Evolutionary conservation across 2,888 invertebrate genomes (phyloP), one percentile per base, ranked within the genome.

Genomic region (Agelastica alni): DNA sequence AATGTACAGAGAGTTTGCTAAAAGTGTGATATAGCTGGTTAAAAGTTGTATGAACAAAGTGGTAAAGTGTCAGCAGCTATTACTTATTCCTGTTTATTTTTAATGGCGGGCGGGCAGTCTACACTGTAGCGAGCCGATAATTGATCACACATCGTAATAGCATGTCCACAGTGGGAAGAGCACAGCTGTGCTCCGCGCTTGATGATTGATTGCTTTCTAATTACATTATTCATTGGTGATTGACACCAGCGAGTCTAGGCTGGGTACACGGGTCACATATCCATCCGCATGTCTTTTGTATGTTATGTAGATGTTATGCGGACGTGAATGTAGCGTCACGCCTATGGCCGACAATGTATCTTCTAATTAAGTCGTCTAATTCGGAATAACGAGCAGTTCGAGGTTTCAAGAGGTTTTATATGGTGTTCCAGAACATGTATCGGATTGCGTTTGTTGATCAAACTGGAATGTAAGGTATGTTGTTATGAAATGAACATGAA

Each of bases 201-300:
- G 70, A 73, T 74, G 74, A 75, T 75, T 74, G 73, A 75, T 75
- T 71, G 70, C 71, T 67, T 70, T 70, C 74, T 74, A 75, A 75
- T 75, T 74, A 75, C 72, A 74, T 75, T 74, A 75, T 74, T 72
- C 70, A 71, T 72, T 70, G 71, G 62, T 73, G 73, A 74, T 71
- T 75, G 75, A 74, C 74, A 64, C 52, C 53, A 44, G 45, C 51
- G 51, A 57, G 61, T 52, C 53, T 47, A 56, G 48, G 34, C 18
- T 52, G 42, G 58, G 32, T 56, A 57, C 61, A 61, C 52, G 57
- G 56, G 56, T 62, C 61, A 57, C 49, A 56, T 63, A 58, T 56
- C 60, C 59, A 30, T 51, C 46, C 51, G 20, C 39, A 31, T 42
- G 46, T 41, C 20, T 31, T 30, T 26, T 49, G 55, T 37, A 28